Percentiles rank a stretch among this genome's conserved stretches.
Evolutionary conservation across 2,113 vertebrate genomes (phyloP).

Genomic region (Tetraodon nigroviridis): DNA sequence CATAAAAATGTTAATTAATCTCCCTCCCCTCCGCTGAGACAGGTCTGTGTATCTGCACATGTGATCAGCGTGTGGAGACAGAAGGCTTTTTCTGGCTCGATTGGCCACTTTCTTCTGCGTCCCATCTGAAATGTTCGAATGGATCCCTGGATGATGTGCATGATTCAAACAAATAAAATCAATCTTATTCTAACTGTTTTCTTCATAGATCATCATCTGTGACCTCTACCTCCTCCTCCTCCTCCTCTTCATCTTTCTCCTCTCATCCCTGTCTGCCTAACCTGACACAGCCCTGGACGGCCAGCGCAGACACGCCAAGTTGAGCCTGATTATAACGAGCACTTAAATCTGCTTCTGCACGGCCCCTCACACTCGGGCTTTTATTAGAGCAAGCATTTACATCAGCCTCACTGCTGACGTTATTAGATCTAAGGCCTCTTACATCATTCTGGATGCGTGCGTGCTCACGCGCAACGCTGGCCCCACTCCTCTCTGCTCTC

Average conservation of each 20-base stretch:
- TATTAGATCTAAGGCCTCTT: slow-evolving; percentile 68
- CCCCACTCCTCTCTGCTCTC: slow-evolving; percentile 22
- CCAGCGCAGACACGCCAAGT: slow-evolving; percentile 48
- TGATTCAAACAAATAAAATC: no score
- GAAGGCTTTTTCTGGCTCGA: slow-evolving; percentile 18
- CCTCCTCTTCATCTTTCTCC: slow-evolving; percentile 27
- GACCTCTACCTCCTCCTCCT: slow-evolving; percentile 52
- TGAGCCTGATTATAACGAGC: slow-evolving; percentile 71
- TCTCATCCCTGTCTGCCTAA: slow-evolving; percentile 59
- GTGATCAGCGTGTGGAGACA: slow-evolving; percentile 8
- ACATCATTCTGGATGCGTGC: slow-evolving; percentile 57
- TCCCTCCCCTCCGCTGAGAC: slow-evolving; percentile 77
- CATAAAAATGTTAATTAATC: slow-evolving; percentile 97
- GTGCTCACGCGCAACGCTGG: slow-evolving; percentile 27
- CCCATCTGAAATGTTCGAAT: slow-evolving; percentile 16
- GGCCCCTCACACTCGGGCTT: slow-evolving; percentile 47
- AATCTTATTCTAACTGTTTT: neutral
- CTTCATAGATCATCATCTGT: slow-evolving; percentile 51
- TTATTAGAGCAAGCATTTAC: slow-evolving; percentile 73
- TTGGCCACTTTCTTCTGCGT: slow-evolving; percentile 36
- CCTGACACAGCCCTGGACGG: slow-evolving; percentile 54
- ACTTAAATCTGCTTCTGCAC: slow-evolving; percentile 63
- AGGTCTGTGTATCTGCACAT: slow-evolving; percentile 28
- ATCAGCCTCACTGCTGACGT: slow-evolving; percentile 58
- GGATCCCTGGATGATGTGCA: no score